These are phyloP conservation scores for Poeciliopsis turneri DNA, from an alignment of 2,797 vertebrate genomes.

Conservation along the genomic window DNA sequence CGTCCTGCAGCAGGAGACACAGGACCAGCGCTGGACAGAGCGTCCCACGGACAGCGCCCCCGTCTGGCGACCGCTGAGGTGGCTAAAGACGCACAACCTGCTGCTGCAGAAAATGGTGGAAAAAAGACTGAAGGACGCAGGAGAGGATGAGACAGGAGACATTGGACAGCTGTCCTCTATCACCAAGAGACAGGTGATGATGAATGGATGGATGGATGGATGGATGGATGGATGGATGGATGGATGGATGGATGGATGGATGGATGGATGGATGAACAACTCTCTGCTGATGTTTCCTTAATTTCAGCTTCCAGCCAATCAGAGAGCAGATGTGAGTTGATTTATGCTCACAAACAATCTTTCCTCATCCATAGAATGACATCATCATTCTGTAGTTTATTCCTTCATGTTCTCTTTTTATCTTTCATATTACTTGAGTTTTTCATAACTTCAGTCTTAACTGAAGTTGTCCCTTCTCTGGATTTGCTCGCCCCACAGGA, in stretches of 20 bases:
- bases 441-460: background rate
- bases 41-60: conserved; percentile 23
- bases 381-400: background rate
- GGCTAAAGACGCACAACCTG: conserved; percentile 78
- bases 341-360: background rate
- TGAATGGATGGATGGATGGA: background rate
- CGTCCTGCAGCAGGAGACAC: conserved; percentile 83
- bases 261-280: background rate
- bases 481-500: background rate
- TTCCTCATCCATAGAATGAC: background rate
- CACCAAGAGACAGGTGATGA: conserved; percentile 54
- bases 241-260: background rate
- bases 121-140: conserved; percentile 67
- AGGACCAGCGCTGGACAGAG: conserved; percentile 73
- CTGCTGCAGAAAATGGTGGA: conserved; percentile 73
- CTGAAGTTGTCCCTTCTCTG: background rate
- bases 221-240: background rate
- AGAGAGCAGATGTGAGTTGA: background rate
- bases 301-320: too few relatives aligned
- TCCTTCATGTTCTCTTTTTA: background rate
- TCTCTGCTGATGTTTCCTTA: background rate
- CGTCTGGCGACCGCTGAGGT: conserved; percentile 80
- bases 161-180: conserved; percentile 68
- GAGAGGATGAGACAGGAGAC: conserved; percentile 18
- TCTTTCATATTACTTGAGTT: background rate